These are phyloP conservation scores for Ochropleura leucogaster DNA, from an alignment of 2,888 invertebrate species.

Conservation along the genomic window DNA sequence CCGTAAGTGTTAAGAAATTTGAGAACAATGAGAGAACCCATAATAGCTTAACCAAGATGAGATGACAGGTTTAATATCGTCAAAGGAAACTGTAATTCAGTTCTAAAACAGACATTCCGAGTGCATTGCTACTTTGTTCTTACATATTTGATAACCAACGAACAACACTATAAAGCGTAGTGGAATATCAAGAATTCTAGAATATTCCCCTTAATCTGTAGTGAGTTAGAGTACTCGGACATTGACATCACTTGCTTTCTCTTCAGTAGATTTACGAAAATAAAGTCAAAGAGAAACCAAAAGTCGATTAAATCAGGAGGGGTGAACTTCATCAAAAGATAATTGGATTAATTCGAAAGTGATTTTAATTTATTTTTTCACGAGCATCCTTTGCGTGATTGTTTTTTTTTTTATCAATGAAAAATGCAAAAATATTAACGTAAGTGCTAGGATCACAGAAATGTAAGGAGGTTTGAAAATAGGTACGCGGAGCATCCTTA, in stretches of 20 bases:
- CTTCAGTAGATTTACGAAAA: slow-evolving; percentile 13
- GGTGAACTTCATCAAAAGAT: slow-evolving; percentile 13
- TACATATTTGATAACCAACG: slow-evolving; percentile 22
- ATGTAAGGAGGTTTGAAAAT: background rate
- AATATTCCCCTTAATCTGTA: slow-evolving; percentile 17
- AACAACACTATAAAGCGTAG: background rate
- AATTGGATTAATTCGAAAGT: slow-evolving; percentile 12
- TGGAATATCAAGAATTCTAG: slow-evolving; percentile 11
- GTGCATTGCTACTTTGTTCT: slow-evolving; percentile 7
- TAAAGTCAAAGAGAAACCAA: slow-evolving; percentile 10
- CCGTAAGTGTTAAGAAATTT: background rate
- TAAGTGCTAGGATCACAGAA: slow-evolving; percentile 16
- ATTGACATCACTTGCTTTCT: slow-evolving; percentile 23
- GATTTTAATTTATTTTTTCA: slow-evolving; percentile 9
- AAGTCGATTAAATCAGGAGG: slow-evolving; percentile 26
- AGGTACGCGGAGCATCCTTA: background rate
- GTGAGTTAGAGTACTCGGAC: background rate
- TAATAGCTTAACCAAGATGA: background rate
- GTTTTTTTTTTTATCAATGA: background rate
- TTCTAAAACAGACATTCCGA: slow-evolving; percentile 6
- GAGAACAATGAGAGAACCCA: background rate
- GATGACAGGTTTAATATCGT: background rate
- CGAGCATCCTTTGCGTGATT: background rate
- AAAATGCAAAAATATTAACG: background rate
- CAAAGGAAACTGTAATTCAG: slow-evolving; percentile 8